Evolutionary conservation across 2,888 invertebrate genomes (phyloP).

Genomic region (Phragmatobia fuliginosa): DNA sequence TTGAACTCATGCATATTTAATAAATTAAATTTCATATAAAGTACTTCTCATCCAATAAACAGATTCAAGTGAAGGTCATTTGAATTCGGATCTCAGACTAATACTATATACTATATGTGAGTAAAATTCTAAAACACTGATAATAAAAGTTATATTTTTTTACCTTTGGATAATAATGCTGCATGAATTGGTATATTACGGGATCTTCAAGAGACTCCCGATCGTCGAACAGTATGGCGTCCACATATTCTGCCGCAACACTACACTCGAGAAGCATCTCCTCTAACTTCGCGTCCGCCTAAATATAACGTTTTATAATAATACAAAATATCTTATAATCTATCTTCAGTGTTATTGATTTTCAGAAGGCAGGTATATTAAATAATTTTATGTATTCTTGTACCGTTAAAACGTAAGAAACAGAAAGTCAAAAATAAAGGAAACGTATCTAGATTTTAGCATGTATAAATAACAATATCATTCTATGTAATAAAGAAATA

Average conservation of each 20-base stretch:
- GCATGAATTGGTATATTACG: slow-evolving; percentile 94
- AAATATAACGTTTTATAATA: slow-evolving; percentile 27
- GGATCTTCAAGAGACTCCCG: slow-evolving; percentile 94
- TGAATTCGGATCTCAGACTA: too few relatives aligned
- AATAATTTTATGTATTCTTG: too few relatives aligned
- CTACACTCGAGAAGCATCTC: slow-evolving; percentile 93
- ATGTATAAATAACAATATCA: too few relatives aligned
- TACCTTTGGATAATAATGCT: slow-evolving; percentile 96
- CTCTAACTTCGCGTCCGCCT: slow-evolving; percentile 93
- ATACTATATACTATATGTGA: too few relatives aligned
- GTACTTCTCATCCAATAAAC: too few relatives aligned
- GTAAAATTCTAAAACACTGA: neutral
- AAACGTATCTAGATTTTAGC: too few relatives aligned
- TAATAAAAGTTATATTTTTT: neutral
- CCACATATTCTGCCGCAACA: slow-evolving; percentile 95
- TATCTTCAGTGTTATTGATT: neutral
- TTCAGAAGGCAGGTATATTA: too few relatives aligned
- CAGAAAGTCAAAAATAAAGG: too few relatives aligned
- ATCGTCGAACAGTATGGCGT: slow-evolving; percentile 95
- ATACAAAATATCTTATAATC: neutral
- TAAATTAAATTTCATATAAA: too few relatives aligned
- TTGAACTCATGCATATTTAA: too few relatives aligned
- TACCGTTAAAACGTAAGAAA: neutral
- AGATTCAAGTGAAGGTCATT: too few relatives aligned
- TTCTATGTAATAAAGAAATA: too few relatives aligned